Base-by-base conservation (phyloP, 2,797 vertebrate species). In the Vultur gryphus region DNA sequence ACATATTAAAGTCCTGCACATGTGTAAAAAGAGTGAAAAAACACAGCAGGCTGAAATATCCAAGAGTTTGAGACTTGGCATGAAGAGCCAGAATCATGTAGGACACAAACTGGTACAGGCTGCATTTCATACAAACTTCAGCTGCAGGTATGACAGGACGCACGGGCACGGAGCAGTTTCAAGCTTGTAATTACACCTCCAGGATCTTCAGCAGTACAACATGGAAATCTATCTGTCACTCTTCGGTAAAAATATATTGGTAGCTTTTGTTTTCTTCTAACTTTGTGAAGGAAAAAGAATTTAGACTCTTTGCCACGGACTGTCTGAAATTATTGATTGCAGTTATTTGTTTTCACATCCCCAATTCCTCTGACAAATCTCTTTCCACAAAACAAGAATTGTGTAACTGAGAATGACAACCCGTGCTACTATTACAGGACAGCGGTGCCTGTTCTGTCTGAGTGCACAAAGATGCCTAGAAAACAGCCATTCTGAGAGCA, bases 201-300 rank as follows among this genome's bases (percentile, higher is more conserved):
- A 46, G 66, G 35, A 54, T 39, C 41, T 85, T 57, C 54, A 79
- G 17, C 26, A 73, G 46, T 43, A 35, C 23, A 79, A 62, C 17
- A 31, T 4, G 33, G 64, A 96, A 96, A 97, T 78, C 80, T 66
- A 51, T 57, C 71, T 93, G 66, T 72, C 71, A 95, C 59, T 61
- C 73, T 52, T 70, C 66, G 81, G 81, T 83, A 89, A 92, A 79
- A 80, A 58, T 33, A 7, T 14, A 66, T 43, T 7, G 3, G 46
- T 44, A 82, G 35, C 24, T 88, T 90, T 67, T 61, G 25, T 48
- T 83, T 55, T n/a, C 59, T 70, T 88, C 44, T 29, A 16, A 58
- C 69, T 70, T 77, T 23, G 28, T 13, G n/a, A 82, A 29, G 28
- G 29, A 58, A 76, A 72, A 79, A 37, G 43, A 17, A 26, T 7